Evolutionary conservation across 2,797 vertebrate species (phyloP), one percentile per base, ranked within the genome.

Genomic region (Bucorvus abyssinicus): DNA sequence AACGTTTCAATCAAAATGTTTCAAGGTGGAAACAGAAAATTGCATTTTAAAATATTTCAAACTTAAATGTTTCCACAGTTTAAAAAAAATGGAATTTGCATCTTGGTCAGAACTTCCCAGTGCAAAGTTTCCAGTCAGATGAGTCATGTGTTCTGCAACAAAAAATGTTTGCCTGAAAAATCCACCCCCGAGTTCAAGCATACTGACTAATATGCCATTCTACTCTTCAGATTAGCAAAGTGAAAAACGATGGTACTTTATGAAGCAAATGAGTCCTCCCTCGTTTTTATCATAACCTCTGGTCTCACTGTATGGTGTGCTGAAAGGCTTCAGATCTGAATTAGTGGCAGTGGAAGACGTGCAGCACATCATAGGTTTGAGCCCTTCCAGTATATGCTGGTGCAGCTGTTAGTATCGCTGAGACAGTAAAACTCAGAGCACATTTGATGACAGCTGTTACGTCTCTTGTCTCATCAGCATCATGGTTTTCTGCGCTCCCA

Each of bases 311-410:
- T 34, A 0, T 7, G 15, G 42, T 52, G 76, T 65, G 38, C 57
- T 73, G 30, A 64, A 79, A 56, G 55, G 70, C 26, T 5, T 69
- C 30, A 11, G 34, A 14, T 60, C 76, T 75, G 40, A 94, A 29
- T 49, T 56, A 70, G 32, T n/a, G 32, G 14, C 52, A 61, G 47
- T 22, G 63, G 26, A 84, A 67, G 70, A 42, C 3, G 10, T 50
- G 30, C 50, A 79, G 55, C 12, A 5, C 14, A 4, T 42, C 6
- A 2, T 20, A 1, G 0, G 21, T 67, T 81, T 0, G 0, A 49
- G 50, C 34, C 27, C 56, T 65, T 89, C 45, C 59, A 19, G 49
- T 32, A 2, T 14, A 0, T 56, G 24, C 69, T 81, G 50, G 21
- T 76, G 24, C 30, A 89, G 75, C 65, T 4, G 0, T 40, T 50